Percentiles rank a stretch among this genome's conserved stretches.
These are phyloP conservation scores for Luscinia megarhynchos DNA, from an alignment of 2,797 vertebrate genomes.

Conservation along the genomic window DNA sequence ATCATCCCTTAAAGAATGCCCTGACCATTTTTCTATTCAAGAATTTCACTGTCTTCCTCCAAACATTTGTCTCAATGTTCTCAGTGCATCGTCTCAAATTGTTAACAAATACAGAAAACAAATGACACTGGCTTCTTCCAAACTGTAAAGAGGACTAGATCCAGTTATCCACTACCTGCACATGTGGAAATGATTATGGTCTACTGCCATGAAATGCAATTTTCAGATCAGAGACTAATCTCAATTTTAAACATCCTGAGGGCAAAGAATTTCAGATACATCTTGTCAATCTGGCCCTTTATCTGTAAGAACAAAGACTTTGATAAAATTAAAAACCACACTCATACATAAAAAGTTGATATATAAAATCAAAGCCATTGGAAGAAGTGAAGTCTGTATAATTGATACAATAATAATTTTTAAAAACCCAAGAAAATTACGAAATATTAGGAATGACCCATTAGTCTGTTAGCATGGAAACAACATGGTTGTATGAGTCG, in stretches of 20 bases:
- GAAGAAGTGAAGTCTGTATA: neutral
- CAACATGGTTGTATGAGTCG: neutral
- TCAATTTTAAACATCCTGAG: neutral
- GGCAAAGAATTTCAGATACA: neutral
- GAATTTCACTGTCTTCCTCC: neutral
- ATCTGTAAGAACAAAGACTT: neutral
- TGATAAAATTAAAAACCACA: accelerated
- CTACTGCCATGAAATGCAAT: neutral
- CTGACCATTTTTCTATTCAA: neutral
- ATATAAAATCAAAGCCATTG: neutral
- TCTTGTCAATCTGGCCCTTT: neutral
- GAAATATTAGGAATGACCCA: neutral
- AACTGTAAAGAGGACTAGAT: neutral
- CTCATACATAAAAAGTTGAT: accelerated
- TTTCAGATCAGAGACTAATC: neutral
- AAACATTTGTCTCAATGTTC: neutral
- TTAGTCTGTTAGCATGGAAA: neutral
- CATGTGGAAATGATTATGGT: neutral
- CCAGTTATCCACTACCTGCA: neutral
- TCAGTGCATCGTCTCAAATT: neutral
- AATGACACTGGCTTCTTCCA: neutral
- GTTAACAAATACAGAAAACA: neutral
- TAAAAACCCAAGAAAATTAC: neutral
- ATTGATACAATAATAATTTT: neutral
- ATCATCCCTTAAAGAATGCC: neutral